A percentile compares a stretch with the other conserved stretches of the same genome.
These are phyloP conservation scores for Cylindroiulus punctatus DNA, from an alignment of 2,888 invertebrate genomes.

Conservation along the genomic window DNA sequence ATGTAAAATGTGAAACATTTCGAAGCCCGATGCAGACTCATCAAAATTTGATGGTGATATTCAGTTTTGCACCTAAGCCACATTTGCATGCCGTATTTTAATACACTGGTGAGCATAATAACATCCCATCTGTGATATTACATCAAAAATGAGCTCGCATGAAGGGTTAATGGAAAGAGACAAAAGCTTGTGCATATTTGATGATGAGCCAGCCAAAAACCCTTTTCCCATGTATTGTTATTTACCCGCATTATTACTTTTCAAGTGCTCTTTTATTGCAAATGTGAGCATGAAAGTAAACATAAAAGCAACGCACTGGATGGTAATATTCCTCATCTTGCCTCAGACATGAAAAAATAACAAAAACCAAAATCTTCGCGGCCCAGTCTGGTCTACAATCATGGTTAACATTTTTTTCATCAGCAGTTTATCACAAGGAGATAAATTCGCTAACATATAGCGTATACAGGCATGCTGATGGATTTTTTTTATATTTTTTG, in stretches of 20 bases:
- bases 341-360: background rate
- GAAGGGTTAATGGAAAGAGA: conserved; percentile 13
- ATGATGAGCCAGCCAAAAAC: background rate
- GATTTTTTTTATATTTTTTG: background rate
- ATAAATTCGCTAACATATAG: background rate
- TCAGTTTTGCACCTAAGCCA: background rate
- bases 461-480: no score
- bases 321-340: conserved; percentile 16
- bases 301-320: conserved; percentile 24
- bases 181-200: conserved; percentile 15
- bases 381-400: background rate
- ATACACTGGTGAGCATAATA: background rate
- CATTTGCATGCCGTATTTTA: conserved; percentile 5
- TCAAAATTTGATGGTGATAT: background rate
- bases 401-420: background rate
- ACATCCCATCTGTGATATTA: conserved; percentile 28
- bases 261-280: conserved; percentile 38
- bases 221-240: background rate
- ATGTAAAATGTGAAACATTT: background rate
- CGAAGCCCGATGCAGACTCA: background rate
- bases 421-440: background rate
- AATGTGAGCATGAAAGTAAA: background rate
- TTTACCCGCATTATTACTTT: conserved; percentile 31
- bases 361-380: background rate
- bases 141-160: conserved; percentile 27